Evolutionary conservation across 2,888 invertebrate genomes (phyloP), one percentile per base, ranked within the genome.

Genomic region (Xestobium rufovillosum): DNA sequence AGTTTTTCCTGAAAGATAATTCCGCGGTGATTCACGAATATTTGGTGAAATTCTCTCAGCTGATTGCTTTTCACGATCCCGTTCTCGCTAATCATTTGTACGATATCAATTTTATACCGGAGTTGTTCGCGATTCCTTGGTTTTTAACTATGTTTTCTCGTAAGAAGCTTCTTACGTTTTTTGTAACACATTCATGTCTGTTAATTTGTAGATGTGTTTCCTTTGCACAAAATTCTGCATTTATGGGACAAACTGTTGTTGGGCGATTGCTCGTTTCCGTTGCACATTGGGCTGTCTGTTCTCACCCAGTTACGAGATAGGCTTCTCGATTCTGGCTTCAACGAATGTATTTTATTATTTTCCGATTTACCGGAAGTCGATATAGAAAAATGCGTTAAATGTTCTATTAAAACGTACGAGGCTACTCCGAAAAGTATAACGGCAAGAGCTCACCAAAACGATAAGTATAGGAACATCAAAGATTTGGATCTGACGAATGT

Each of bases 321-420:
- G 0, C 66, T 96, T 4, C 72, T 98, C 2, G 75, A 77, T 3
- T 92, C 90, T 0, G 94, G 94, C 6, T 98, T 98, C 67, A 98
- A 98, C 63, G 98, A 98, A 61, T 97, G 97, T 60, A 98, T 98
- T 50, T 69, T 98, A 25, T 70, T 97, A 13, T 98, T 98, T 68
- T 96, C 96, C n/a, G 97, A 98, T 69, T 74, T 98, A 56, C 97
- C 97, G 31, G 95, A 95, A 66, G 89, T 96, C 41, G 92, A 94
- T 52, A 95, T 96, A 55, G 92, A 95, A 56, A 78, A 80, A 48
- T 92, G 92, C 66, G 91, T 95, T 1, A 78, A 78, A 57, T 85
- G 89, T 61, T 91, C 95, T 0, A 83, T 85, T 49, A 77, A 78
- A 45, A 86, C 92, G 70, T 94, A 84, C 59, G 74, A 81, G 44